Evolutionary conservation across 2,113 vertebrate species (phyloP).

Genomic region (Macrotis lagotis): DNA sequence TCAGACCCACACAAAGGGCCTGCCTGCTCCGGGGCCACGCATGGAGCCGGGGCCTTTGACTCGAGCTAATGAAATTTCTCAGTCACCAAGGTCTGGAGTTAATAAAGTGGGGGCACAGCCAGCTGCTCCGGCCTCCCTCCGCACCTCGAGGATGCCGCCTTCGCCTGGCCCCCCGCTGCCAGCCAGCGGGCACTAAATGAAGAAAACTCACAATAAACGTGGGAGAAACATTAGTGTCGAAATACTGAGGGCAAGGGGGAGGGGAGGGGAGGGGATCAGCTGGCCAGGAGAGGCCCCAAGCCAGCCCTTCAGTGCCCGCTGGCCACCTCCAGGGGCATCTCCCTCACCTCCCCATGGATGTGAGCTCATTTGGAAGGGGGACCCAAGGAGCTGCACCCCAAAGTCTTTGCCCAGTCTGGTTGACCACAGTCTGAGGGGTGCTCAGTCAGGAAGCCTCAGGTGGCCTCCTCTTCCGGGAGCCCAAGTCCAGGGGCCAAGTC

Average conservation of each 20-base stretch:
- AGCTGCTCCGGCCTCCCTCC: slow-evolving; percentile 87
- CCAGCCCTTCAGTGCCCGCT: slow-evolving; percentile 30
- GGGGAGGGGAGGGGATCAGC: no score
- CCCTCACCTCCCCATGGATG: slow-evolving; percentile 33
- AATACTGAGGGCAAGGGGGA: slow-evolving; percentile 82
- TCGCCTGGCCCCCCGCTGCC: slow-evolving; percentile 85
- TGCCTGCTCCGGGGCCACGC: slow-evolving; percentile 88
- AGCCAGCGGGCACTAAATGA: slow-evolving; percentile 86
- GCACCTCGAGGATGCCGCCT: slow-evolving; percentile 87
- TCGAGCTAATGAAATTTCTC: slow-evolving; percentile 93
- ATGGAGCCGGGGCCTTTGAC: slow-evolving; percentile 87
- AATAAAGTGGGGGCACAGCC: slow-evolving; percentile 90
- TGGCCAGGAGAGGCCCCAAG: neutral
- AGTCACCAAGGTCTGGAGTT: slow-evolving; percentile 89
- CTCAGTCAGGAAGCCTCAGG: no score
- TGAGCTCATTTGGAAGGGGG: neutral
- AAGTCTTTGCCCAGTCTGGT: neutral
- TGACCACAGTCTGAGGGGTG: neutral
- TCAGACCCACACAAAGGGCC: slow-evolving; percentile 89
- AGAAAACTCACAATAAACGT: slow-evolving; percentile 85
- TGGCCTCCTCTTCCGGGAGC: neutral
- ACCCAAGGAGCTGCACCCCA: no score
- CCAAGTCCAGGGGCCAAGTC: neutral
- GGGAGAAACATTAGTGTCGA: slow-evolving; percentile 87
- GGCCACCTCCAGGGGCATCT: slow-evolving; percentile 74